Evolutionary conservation across 2,888 invertebrate genomes (phyloP), one percentile per base, ranked within the genome.

Genomic region (Cephalotes varians): DNA sequence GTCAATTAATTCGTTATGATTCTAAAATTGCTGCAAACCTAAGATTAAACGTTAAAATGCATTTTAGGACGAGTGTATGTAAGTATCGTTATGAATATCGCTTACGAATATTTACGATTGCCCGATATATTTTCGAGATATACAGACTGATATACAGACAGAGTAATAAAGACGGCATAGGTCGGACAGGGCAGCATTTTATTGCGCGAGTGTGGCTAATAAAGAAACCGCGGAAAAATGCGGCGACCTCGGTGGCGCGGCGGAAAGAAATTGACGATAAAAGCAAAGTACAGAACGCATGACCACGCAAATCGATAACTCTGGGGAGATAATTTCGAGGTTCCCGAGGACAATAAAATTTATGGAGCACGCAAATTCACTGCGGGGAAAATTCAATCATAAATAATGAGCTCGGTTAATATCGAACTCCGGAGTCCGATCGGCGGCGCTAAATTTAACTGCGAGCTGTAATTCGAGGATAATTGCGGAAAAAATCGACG

Each of bases 361-460:
- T 77, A 77, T 77, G 76, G 15, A 34, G 54, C 51, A 49, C 34
- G 51, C 65, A 67, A 77, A 21, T 54, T 67, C 5, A 40, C 40
- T 51, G 54, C 34, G 34, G 54, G 54, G 21, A 49, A 34, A 56
- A 77, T 67, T 67, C 69, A 67, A 69, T 77, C 56, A 77, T 77
- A 77, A 77, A 77, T 69, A 77, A 77, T 34, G 44, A 69, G 54
- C 31, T 56, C 21, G 31, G 31, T 69, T 77, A 77, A 77, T 77
- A 69, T 77, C 56, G 69, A 69, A 69, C 31, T 56, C 18, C 7
- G 31, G 21, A 7, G 21, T 56, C 31, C 31, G 21, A 25, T 10
- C 21, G 7, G 40, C 44, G 44, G 65, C 21, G 31, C 56, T 69
- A 56, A 77, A 69, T 77, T 67, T 77, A 77, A 65, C 37, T 15